These are phyloP conservation scores for Hermaeophaga mercurialis DNA, from an alignment of 2,888 invertebrate genomes.

Conservation along the genomic window DNA sequence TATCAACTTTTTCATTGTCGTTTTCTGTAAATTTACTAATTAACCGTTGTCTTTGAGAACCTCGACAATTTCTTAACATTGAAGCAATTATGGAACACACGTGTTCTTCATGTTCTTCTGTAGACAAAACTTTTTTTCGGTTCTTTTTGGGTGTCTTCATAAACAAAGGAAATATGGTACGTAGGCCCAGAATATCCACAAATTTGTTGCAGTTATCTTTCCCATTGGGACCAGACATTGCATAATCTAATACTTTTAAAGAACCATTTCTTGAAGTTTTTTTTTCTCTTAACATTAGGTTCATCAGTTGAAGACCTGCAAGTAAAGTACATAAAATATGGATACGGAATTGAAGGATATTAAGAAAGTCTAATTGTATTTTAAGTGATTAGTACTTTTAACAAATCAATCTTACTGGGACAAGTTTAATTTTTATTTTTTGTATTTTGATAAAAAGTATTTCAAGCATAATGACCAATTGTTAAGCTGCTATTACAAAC, in stretches of 20 bases:
- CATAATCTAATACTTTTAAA: constrained; percentile 96
- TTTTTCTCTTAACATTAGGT: constrained; percentile 97
- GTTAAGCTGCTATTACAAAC: no score
- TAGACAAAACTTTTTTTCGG: constrained; percentile 73
- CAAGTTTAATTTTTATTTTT: neutral
- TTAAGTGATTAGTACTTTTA: no score
- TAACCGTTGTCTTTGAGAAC: constrained; percentile 86
- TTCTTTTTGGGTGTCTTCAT: constrained; percentile 97
- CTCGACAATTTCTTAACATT: constrained; percentile 93
- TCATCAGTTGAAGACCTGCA: constrained; percentile 87
- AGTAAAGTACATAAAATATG: no score
- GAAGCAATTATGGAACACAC: constrained; percentile 92
- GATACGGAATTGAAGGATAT: no score
- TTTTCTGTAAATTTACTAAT: constrained; percentile 96
- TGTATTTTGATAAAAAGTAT: no score
- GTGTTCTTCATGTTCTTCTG: constrained; percentile 94
- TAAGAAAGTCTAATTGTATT: no score
- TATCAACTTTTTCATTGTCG: constrained; percentile 97
- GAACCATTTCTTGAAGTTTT: constrained; percentile 96
- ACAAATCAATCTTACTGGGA: neutral
- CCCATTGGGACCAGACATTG: constrained; percentile 92
- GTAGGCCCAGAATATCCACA: constrained; percentile 66
- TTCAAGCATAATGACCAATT: no score
- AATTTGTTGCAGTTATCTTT: constrained; percentile 97
- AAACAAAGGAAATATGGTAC: constrained; percentile 97